phyloP scores from a whole-genome alignment of 2,797 vertebrate species.

The Todus mexicanus region DNA sequence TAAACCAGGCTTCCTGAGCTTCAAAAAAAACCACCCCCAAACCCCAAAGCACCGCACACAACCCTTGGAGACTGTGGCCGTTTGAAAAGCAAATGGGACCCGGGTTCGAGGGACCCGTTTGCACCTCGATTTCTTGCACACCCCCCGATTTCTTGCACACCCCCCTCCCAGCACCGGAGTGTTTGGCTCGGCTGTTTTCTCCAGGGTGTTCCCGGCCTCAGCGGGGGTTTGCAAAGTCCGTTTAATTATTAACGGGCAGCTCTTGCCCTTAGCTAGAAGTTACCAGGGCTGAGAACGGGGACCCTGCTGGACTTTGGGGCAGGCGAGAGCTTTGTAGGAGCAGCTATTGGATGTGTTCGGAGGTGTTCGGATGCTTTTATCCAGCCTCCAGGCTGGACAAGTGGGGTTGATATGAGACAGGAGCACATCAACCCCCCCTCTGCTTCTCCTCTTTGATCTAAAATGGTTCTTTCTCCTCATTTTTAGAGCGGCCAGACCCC shows the following conservation, averaged over 20 bases:
- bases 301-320: rapidly evolving
- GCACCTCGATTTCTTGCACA: background rate
- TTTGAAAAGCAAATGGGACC: background rate
- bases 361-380: background rate
- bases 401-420: too few species aligned
- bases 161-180: rapidly evolving
- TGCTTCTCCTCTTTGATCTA: background rate
- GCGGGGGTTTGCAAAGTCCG: rapidly evolving
- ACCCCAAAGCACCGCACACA: background rate
- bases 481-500: background rate
- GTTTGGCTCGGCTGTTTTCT: too few species aligned
- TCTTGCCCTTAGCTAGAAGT: background rate
- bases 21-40: background rate
- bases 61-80: background rate
- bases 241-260: background rate
- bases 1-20: background rate
- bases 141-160: too few species aligned
- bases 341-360: background rate
- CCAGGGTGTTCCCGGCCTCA: background rate
- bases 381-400: background rate
- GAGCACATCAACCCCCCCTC: background rate
- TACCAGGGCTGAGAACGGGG: background rate
- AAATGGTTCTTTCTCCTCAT: rapidly evolving
- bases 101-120: background rate
- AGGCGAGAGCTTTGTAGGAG: background rate